These are phyloP conservation scores for Pogona vitticeps DNA, from an alignment of 2,113 vertebrate genomes.

Conservation along the genomic window DNA sequence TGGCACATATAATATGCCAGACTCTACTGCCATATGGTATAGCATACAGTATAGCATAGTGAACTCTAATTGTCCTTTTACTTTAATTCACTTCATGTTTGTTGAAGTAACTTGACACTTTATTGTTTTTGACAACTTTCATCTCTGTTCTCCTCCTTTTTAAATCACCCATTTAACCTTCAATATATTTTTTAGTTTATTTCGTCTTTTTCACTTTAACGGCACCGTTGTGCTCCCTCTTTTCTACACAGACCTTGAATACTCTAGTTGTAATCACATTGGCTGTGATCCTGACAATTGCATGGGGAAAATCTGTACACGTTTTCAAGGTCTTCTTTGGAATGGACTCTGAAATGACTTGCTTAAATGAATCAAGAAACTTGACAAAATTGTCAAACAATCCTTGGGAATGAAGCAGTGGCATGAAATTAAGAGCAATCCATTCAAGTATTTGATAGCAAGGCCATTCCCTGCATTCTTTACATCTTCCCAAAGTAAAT, in stretches of 20 bases:
- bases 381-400: no score
- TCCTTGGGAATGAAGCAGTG: background rate
- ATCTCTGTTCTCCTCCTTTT: background rate
- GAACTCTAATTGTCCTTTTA: background rate
- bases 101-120: background rate
- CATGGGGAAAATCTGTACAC: background rate
- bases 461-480: background rate
- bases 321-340: background rate
- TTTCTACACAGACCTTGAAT: background rate
- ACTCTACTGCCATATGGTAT: background rate
- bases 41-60: background rate
- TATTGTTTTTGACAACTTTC: conserved; percentile 14
- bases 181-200: background rate
- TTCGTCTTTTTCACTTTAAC: background rate
- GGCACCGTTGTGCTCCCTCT: background rate
- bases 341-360: background rate
- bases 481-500: background rate
- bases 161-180: conserved; percentile 6
- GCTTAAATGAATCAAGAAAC: background rate
- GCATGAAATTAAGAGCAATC: background rate
- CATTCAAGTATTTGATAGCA: background rate
- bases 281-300: background rate
- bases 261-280: background rate
- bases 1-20: background rate
- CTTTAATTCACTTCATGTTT: background rate